These are phyloP conservation scores for Hirtodrosophila cameraria DNA, from an alignment of 2,888 invertebrate genomes.

Conservation along the genomic window DNA sequence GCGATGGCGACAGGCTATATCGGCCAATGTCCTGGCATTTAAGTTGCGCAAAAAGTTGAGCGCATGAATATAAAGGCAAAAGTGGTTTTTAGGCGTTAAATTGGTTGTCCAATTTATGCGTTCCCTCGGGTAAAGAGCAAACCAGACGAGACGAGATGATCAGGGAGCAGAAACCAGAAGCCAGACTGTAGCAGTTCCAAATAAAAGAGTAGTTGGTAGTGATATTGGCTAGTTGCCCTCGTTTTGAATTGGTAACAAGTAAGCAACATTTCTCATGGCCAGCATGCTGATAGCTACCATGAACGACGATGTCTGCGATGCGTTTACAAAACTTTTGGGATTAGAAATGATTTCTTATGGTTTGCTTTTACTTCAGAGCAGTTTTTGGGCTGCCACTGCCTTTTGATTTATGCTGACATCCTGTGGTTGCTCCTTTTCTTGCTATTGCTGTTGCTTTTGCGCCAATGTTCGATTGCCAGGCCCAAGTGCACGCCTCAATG, in stretches of 20 bases:
- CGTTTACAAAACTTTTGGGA: conserved; percentile 70
- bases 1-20: conserved; percentile 24
- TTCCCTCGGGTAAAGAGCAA: conserved; percentile 45
- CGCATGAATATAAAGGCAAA: conserved; percentile 73
- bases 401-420: conserved; percentile 82
- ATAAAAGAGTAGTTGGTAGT: conserved; percentile 28
- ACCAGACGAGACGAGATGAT: conserved; percentile 2
- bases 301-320: conserved; percentile 43
- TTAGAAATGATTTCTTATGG: conserved; percentile 78
- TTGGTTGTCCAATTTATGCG: conserved; percentile 78
- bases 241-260: conserved; percentile 54
- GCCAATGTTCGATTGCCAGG: conserved; percentile 55
- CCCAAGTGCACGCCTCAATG: conserved; percentile 70
- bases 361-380: conserved; percentile 31
- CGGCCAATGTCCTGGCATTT: conserved; percentile 57
- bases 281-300: conserved; percentile 62
- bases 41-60: conserved; percentile 56
- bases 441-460: conserved; percentile 35
- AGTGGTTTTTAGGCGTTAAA: conserved; percentile 78
- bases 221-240: conserved; percentile 34
- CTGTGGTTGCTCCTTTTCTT: conserved; percentile 49
- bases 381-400: conserved; percentile 41
- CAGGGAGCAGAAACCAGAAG: neutral
- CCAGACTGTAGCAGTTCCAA: conserved; percentile 1
- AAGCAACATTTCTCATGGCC: conserved; percentile 59